phyloP scores from a whole-genome alignment of 2,888 invertebrate species.

The Zaprionus bogoriensis region DNA sequence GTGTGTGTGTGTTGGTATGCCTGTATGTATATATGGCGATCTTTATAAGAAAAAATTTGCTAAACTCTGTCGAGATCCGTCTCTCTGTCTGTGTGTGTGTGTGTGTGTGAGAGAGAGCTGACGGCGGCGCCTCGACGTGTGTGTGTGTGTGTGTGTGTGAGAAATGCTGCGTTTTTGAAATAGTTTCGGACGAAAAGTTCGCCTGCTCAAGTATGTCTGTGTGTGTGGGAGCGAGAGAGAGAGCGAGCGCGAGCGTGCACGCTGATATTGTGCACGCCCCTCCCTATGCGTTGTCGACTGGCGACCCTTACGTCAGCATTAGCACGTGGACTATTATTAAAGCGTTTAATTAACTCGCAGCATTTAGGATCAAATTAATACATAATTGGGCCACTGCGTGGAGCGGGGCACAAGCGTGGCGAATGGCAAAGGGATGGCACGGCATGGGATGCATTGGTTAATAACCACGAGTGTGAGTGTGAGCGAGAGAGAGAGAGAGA shows the following conservation, averaged over 20 bases:
- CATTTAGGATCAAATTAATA: slow-evolving; percentile 69
- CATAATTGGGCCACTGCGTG: slow-evolving; percentile 57
- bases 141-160: slow-evolving; percentile 28
- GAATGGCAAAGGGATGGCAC: not conserved
- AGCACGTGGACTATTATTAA: slow-evolving; percentile 80
- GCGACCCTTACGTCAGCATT: slow-evolving; percentile 79
- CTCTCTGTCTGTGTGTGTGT: slow-evolving; percentile 4
- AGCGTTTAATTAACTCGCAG: slow-evolving; percentile 68
- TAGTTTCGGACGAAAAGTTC: slow-evolving; percentile 29
- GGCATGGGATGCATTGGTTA: too few species aligned
- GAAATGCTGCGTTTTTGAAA: slow-evolving; percentile 44
- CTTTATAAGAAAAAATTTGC: slow-evolving; percentile 53
- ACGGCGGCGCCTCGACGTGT: not conserved
- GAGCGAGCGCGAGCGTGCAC: slow-evolving; percentile 35
- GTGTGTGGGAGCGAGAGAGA: slow-evolving; percentile 10
- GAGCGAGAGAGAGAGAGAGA: too few species aligned
- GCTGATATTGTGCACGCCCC: slow-evolving; percentile 80
- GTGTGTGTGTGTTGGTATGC: not conserved
- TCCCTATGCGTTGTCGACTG: slow-evolving; percentile 70
- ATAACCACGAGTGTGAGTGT: too few species aligned
- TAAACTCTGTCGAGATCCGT: slow-evolving; percentile 22
- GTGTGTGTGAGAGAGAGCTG: slow-evolving; percentile 6
- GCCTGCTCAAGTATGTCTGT: slow-evolving; percentile 12
- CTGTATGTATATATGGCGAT: slow-evolving; percentile 27
- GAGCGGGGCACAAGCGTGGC: too few species aligned